Base-by-base conservation (phyloP, 2,113 vertebrate genomes). In the Tenebrosternarchus preto region DNA sequence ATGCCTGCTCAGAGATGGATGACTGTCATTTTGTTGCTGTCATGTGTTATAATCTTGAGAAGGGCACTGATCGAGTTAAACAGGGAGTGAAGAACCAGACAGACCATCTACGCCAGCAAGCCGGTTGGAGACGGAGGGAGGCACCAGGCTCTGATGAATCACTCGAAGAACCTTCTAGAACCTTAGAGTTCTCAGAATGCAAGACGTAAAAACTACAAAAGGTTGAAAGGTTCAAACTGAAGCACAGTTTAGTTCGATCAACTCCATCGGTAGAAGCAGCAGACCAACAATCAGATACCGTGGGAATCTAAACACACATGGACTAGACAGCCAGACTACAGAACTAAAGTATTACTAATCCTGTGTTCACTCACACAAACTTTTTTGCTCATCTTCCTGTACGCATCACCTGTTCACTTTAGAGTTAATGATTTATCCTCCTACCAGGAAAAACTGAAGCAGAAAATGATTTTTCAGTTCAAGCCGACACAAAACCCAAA, bases 21-120 rank as follows among this genome's bases (percentile, higher is more conserved):
- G 85, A 89, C 88, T 87, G 90, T 89, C 91, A 94, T 94, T 92
- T 92, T 82, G 82, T 67, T 69, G 80, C 84, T 89, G 87, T 90
- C 88, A 90, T 92, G 89, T 85, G 88, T 89, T 90, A 77, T 68
- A 55, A 84, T 83, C 86, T 89, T 86, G 83, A 88, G 86, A 88
- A 92, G 87, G 85, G 86, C 83, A 84, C 88, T 88, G 89, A 92
- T 90, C 80, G 81, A 88, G 91, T 92, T 82, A 93, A 85, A 61
- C 78, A 72, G 63, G 81, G 84, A 78, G 83, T 86, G 85, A 91
- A 90, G 87, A 87, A 90, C 86, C 77, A 85, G 84, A 82, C 80
- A 81, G 86, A 89, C 80, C 86, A 86, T 82, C 83, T 56, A 78
- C 77, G 83, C 50, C 89, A 86, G 83, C 85, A 88, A 73, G 68